phyloP scores from a whole-genome alignment of 2,113 vertebrate species.

The Setophaga coronata region DNA sequence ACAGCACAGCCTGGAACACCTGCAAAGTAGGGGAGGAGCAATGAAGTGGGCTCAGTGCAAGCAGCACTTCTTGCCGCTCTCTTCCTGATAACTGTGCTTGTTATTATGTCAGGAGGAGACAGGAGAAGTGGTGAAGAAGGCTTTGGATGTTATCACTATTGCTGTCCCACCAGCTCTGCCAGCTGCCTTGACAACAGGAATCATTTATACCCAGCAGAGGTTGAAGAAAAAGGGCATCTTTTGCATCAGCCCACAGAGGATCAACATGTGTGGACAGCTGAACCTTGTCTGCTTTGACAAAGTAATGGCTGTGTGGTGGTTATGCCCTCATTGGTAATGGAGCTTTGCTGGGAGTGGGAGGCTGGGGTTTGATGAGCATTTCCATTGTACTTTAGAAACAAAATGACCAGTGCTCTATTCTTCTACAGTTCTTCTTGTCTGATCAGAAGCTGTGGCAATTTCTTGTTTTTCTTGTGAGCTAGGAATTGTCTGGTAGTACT shows the following conservation, averaged over 20 bases:
- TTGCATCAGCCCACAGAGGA: slow-evolving; percentile 82
- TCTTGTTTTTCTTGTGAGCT: neutral
- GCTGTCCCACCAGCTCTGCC: slow-evolving; percentile 80
- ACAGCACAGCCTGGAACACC: neutral
- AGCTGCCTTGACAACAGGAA: slow-evolving; percentile 78
- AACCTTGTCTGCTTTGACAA: slow-evolving; percentile 85
- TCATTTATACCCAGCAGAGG: slow-evolving; percentile 79
- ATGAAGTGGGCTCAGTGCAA: neutral
- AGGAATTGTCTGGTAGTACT: neutral
- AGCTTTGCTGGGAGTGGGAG: neutral
- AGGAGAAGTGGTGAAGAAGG: slow-evolving; percentile 76
- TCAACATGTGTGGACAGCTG: slow-evolving; percentile 80
- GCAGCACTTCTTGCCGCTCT: neutral
- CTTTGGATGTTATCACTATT: slow-evolving; percentile 80
- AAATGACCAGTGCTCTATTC: neutral
- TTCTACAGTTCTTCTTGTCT: neutral
- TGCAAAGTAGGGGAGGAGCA: neutral
- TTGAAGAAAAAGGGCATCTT: slow-evolving; percentile 79
- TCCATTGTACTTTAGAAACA: neutral
- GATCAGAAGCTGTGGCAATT: neutral
- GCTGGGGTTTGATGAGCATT: neutral
- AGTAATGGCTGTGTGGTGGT: slow-evolving; percentile 44
- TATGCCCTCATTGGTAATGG: neutral
- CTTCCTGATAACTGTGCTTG: neutral
- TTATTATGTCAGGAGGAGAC: slow-evolving; percentile 53